Base-by-base conservation (phyloP, 2,797 vertebrate species). In the Crypturellus tataupa region DNA sequence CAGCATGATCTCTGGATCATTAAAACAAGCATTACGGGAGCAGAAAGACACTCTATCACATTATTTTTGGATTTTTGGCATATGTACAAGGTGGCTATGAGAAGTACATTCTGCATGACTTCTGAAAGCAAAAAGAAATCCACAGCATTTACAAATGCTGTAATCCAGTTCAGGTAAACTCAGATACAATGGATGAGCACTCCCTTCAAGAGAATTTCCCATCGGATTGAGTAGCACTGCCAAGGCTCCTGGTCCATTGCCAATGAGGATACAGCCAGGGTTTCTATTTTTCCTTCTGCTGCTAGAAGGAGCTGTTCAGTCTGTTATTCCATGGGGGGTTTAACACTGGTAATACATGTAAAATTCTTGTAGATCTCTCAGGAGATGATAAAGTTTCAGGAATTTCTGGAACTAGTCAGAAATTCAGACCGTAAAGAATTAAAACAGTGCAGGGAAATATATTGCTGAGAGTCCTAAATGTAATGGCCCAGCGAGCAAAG, bases 361-460 rank as follows among this genome's bases (percentile, higher is more conserved):
- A 72, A 95, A 62, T 85, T 51, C 93, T 89, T 93, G 84, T 89
- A 87, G 64, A 87, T 95, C 40, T 95, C 95, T 87, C 92, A 71
- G 81, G 92, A 93, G 86, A 90, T 8, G 31, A 40, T 85, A 46
- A 87, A 78, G 68, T 96, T 95, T 90, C 75, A 94, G 79, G 87
- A 71, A 95, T 92, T 89, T 92, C 65, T 89, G 87, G 67, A 91
- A 56, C 77, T 46, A 78, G 72, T 71, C 68, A 92, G 71, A 88
- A 93, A 90, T 77, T 91, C 83, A 94, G 83, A 59, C 60, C 80
- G 81, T 35, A 94, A 92, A 65, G 51, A 94, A 93, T 84, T 88
- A 89, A 84, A 92, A 73, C 40, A 64, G 68, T 92, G 33, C 62
- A 87, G 79, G 79, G 72, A 82, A 85, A 24, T 27, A 17, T n/a